Percentiles rank a stretch among this genome's conserved stretches.
phyloP scores from a whole-genome alignment of 2,797 vertebrate genomes.

The Anguilla pacifica region DNA sequence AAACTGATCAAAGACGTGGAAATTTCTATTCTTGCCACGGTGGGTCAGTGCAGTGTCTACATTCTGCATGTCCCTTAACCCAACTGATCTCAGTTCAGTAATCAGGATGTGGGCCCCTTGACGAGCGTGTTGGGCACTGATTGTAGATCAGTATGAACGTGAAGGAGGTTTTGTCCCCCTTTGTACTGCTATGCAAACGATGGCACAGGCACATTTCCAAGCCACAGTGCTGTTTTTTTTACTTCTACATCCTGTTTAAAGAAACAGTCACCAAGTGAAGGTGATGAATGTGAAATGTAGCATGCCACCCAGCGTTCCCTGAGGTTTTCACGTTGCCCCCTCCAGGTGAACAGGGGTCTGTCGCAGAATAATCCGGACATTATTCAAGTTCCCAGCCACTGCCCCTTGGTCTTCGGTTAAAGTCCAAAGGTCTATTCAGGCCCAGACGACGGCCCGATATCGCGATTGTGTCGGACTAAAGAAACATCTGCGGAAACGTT shows the following conservation, averaged over 20 bases:
- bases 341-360: not conserved
- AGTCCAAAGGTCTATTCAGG: slow-evolving; percentile 52
- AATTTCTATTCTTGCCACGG: not conserved
- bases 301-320: not conserved
- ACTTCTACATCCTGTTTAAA: not conserved
- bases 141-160: not conserved
- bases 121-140: not conserved
- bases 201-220: not conserved
- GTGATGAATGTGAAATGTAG: not conserved
- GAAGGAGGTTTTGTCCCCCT: not conserved
- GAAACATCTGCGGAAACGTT: slow-evolving; percentile 77
- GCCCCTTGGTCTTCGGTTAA: slow-evolving; percentile 45
- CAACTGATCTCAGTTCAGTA: not conserved
- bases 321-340: not conserved
- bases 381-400: slow-evolving; percentile 62
- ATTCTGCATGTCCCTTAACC: not conserved
- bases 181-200: not conserved
- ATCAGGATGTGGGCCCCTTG: not conserved
- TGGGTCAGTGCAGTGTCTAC: not conserved
- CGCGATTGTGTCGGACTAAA: slow-evolving; percentile 65
- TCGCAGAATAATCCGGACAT: not conserved
- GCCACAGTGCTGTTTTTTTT: not conserved
- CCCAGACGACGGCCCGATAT: slow-evolving; percentile 56
- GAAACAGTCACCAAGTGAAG: not conserved
- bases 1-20: not conserved